Evolutionary conservation across 2,888 invertebrate species (phyloP).

Genomic region (Perizoma affinitatum): DNA sequence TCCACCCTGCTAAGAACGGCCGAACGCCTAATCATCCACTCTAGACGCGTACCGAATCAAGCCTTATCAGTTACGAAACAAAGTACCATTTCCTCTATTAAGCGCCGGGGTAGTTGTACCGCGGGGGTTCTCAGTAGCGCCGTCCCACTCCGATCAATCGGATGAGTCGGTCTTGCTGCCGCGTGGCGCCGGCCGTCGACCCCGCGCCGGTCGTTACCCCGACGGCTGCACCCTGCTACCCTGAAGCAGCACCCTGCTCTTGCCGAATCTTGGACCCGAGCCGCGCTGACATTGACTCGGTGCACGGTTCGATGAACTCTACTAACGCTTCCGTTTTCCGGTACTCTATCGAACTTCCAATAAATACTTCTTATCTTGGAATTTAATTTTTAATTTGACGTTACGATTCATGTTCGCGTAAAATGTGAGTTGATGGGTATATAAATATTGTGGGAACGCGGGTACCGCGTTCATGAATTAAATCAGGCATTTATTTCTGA

Average conservation of each 20-base stretch:
- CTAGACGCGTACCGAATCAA: slow-evolving; percentile 55
- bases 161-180: slow-evolving; percentile 73
- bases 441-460: slow-evolving; percentile 24
- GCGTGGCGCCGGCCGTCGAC: slow-evolving; percentile 81
- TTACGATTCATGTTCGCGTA: slow-evolving; percentile 34
- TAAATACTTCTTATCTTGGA: slow-evolving; percentile 43
- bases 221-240: slow-evolving; percentile 81
- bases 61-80: slow-evolving; percentile 65
- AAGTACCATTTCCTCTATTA: slow-evolving; percentile 66
- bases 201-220: slow-evolving; percentile 79
- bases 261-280: slow-evolving; percentile 76
- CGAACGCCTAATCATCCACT: slow-evolving; percentile 51
- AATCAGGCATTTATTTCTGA: slow-evolving; percentile 18
- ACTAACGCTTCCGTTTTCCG: slow-evolving; percentile 72
- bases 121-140: slow-evolving; percentile 69
- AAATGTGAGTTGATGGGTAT: slow-evolving; percentile 31
- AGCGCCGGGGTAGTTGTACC: slow-evolving; percentile 68
- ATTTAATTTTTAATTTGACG: slow-evolving; percentile 42
- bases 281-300: slow-evolving; percentile 79
- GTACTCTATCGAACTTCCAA: slow-evolving; percentile 57
- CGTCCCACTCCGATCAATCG: slow-evolving; percentile 81
- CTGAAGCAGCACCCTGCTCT: slow-evolving; percentile 71
- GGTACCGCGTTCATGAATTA: slow-evolving; percentile 25
- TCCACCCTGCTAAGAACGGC: slow-evolving; percentile 38
- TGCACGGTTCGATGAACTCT: slow-evolving; percentile 69